Base-by-base conservation (phyloP, 2,797 vertebrate species). In the Lacerta viridis region DNA sequence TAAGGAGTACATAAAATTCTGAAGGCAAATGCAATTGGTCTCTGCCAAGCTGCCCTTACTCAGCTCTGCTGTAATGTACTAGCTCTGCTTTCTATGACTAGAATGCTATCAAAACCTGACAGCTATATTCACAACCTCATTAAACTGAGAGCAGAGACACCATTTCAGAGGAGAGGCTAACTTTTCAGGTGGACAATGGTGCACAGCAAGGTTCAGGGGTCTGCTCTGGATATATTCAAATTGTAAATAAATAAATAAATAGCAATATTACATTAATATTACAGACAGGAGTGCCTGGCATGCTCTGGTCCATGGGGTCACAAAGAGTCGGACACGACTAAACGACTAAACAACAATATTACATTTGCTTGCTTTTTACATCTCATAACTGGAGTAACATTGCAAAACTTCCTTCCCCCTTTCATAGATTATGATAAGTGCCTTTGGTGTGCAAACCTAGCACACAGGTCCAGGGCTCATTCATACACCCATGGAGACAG, bases 1-100 rank as follows among this genome's bases (percentile, higher is more conserved):
- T 76, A 77, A 77, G 74, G 41, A 78, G 55, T 85, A 85, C 20
- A 77, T 85, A 85, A 23, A 66, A 61, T 77, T 85, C 71, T 76
- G 71, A n/a, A 61, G 27, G 72, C 33, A 85, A 85, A 64, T 61
- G 20, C 18, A 46, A 7, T 33, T 85, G 59, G 36, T 85, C 29
- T 46, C 74, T 77, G 41, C 29, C 29, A 43, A 5, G 1, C 23
- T 76, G 29, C 46, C 59, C 39, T 85, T 85, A 27, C 15, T 64
- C 39, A 85, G 3, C 55, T 72, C 41, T 25, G 27, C 74, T 77
- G 59, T 39, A 41, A n/a, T 85, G 36, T 66, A 18, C 36, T 66
- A 43, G 36, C 23, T 61, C 36, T 76, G 25, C 6, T 61, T 84
- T 39, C 71, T 41, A 29, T 72, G 59, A 36, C 4, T 29, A 61